phyloP scores from a whole-genome alignment of 2,797 vertebrate species.

The Poecile montanus region DNA sequence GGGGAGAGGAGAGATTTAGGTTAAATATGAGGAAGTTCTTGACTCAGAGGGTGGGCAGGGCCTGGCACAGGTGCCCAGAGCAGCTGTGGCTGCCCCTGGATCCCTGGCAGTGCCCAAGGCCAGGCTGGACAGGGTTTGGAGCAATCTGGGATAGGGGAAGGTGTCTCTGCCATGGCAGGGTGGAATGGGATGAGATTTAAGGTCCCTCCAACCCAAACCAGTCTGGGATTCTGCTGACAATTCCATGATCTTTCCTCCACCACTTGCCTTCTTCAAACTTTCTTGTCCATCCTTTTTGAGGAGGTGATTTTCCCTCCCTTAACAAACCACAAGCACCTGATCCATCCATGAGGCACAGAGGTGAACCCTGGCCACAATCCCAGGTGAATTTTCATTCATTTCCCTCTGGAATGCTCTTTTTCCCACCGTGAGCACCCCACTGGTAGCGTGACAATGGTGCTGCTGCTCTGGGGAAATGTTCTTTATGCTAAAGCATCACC shows the following conservation, averaged over 20 bases:
- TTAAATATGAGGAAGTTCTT: background rate
- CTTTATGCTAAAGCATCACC: background rate
- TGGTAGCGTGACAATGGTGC: background rate
- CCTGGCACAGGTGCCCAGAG: background rate
- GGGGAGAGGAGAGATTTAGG: background rate
- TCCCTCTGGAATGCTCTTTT: background rate
- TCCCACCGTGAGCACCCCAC: background rate
- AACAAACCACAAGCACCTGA: background rate
- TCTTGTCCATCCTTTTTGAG: accelerated
- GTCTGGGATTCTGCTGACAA: background rate
- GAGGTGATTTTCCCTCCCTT: background rate
- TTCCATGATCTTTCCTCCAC: background rate
- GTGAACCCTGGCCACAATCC: background rate
- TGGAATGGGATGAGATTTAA: accelerated
- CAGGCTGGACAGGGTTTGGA: background rate
- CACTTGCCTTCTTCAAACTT: background rate
- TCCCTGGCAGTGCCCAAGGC: background rate
- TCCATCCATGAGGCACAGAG: accelerated
- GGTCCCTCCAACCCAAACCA: background rate
- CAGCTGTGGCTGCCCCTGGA: background rate
- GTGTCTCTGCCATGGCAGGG: background rate
- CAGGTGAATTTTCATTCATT: background rate
- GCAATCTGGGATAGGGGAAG: accelerated
- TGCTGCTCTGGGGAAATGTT: background rate
- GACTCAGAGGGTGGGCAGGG: background rate